Conservation (phyloP, 2,113 vertebrate genomes). For the Sinocyclocheilus anophthalmus region DNA sequence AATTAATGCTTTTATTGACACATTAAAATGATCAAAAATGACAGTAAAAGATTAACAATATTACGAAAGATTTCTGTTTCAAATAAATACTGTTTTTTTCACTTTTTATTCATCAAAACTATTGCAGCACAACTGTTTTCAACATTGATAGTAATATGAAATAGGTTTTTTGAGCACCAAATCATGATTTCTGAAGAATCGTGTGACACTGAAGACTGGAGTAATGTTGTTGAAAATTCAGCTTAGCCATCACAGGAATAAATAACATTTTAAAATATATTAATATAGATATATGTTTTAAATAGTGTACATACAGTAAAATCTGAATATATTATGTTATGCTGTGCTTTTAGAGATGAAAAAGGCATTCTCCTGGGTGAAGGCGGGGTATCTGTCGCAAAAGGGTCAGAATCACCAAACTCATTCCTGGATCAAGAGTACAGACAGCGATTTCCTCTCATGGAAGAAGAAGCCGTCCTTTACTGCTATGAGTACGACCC, state of each 20-base stretch:
- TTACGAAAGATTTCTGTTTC: no score
- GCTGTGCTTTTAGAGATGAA: constrained; percentile 81
- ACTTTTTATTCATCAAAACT: no score
- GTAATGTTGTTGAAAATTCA: no score
- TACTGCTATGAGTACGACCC: constrained; percentile 93
- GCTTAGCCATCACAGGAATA: no score
- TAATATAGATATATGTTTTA: not conserved
- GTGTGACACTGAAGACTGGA: not conserved
- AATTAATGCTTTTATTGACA: no score
- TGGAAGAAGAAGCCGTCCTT: constrained; percentile 92
- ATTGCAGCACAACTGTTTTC: not conserved
- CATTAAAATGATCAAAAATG: no score
- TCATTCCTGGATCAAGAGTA: constrained; percentile 98
- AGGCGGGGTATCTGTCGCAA: constrained; percentile 83
- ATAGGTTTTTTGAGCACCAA: not conserved
- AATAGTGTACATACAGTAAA: not conserved
- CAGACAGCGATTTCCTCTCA: constrained; percentile 83
- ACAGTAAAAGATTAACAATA: no score
- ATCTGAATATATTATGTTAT: not conserved
- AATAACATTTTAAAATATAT: not conserved
- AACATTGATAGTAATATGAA: not conserved
- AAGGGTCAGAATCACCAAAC: constrained; percentile 96
- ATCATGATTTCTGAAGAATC: not conserved
- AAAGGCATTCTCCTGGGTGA: constrained; percentile 87
- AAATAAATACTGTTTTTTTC: no score